These are phyloP conservation scores for Coreius guichenoti DNA, from an alignment of 2,797 vertebrate genomes.

Conservation along the genomic window DNA sequence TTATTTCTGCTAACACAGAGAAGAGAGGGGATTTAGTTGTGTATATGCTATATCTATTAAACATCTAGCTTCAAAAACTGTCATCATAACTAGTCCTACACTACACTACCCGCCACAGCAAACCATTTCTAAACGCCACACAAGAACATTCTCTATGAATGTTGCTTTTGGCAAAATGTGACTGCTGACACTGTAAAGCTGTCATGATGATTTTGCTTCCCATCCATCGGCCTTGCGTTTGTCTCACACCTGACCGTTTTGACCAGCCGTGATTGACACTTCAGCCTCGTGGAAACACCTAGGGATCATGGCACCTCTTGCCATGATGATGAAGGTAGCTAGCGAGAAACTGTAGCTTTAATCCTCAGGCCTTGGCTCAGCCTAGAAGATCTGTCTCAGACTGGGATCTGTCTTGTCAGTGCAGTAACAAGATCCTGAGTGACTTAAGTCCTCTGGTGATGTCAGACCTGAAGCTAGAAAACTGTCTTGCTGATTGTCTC, in stretches of 20 bases:
- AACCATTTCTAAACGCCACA: slow-evolving; percentile 50
- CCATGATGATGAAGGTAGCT: slow-evolving; percentile 71
- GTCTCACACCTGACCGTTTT: slow-evolving; percentile 76
- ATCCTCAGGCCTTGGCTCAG: slow-evolving; percentile 68
- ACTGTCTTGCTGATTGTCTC: slow-evolving; percentile 61
- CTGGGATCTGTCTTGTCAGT: slow-evolving; percentile 72
- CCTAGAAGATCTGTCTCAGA: slow-evolving; percentile 62
- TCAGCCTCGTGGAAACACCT: slow-evolving; percentile 78
- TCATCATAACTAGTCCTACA: slow-evolving; percentile 59
- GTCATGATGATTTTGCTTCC: slow-evolving; percentile 75
- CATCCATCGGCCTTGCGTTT: slow-evolving; percentile 66
- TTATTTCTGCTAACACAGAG: background rate
- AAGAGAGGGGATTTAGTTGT: background rate
- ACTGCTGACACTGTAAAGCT: slow-evolving; percentile 79
- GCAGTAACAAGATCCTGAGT: slow-evolving; percentile 80
- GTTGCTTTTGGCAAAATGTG: slow-evolving; percentile 78
- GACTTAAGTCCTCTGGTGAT: slow-evolving; percentile 84
- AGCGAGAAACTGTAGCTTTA: slow-evolving; percentile 68
- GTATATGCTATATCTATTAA: background rate
- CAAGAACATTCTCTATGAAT: slow-evolving; percentile 72
- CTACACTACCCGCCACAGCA: background rate
- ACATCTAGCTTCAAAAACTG: background rate
- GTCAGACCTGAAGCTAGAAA: slow-evolving; percentile 75
- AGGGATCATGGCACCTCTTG: slow-evolving; percentile 75
- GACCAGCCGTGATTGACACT: slow-evolving; percentile 72